Conservation (phyloP, 1,140 invertebrate species). For the Cylas formicarius region DNA sequence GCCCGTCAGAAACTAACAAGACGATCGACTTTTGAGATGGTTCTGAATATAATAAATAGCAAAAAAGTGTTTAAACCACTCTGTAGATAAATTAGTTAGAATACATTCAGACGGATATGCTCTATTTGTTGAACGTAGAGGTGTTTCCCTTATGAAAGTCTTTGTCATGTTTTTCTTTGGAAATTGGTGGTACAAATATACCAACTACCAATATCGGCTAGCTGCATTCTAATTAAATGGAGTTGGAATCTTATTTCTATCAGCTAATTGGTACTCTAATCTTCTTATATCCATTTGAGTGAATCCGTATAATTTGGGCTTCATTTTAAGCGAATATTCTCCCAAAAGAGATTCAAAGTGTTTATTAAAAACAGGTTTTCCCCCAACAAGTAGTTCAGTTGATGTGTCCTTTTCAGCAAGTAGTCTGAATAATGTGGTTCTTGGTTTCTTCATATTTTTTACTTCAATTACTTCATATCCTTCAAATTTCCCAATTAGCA, state of each 20-base stretch:
- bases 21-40: background rate
- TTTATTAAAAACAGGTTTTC: too few species aligned
- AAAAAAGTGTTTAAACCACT: constrained; percentile 3
- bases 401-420: too few species aligned
- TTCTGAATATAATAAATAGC: too few species aligned
- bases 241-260: constrained; percentile 5
- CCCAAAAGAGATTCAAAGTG: constrained; percentile 6
- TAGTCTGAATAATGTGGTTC: constrained; percentile 6
- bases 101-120: too few species aligned
- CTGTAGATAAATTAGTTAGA: constrained; percentile 4
- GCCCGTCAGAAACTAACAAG: constrained; percentile 2
- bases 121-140: too few species aligned
- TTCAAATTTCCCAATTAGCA: too few species aligned
- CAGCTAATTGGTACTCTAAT: constrained; percentile 8
- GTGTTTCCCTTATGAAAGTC: too few species aligned
- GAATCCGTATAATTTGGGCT: constrained; percentile 8
- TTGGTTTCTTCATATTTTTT: constrained; percentile 4
- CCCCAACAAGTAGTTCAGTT: too few species aligned
- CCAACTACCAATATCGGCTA: too few species aligned
- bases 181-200: too few species aligned
- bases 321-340: constrained; percentile 9
- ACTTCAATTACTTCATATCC: too few species aligned
- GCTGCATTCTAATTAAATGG: constrained; percentile 8
- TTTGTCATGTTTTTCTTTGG: too few species aligned
- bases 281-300: constrained; percentile 8